Percentiles rank a stretch among this genome's conserved stretches.
These are phyloP conservation scores for Phoebastria nigripes DNA, from an alignment of 2,797 vertebrate genomes.

Conservation along the genomic window DNA sequence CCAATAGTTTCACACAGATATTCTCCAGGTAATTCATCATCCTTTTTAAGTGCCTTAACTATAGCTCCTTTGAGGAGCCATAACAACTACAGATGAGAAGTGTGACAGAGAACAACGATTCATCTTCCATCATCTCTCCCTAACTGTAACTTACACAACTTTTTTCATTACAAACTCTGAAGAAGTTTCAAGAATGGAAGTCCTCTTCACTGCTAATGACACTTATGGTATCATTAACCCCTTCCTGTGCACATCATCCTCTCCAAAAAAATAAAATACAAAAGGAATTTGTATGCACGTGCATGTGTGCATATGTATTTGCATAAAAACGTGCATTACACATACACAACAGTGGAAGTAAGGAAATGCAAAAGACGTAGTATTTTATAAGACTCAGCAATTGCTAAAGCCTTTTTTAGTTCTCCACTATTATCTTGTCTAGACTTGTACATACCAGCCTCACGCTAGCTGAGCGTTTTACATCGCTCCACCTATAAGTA, in stretches of 20 bases:
- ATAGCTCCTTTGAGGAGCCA: not conserved
- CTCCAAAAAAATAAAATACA: not conserved
- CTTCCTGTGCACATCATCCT: not conserved
- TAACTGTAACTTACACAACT: not conserved
- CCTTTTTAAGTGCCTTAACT: not conserved
- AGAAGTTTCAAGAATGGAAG: not conserved
- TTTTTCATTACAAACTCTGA: not conserved
- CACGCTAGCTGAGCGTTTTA: not conserved
- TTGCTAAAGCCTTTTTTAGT: not conserved
- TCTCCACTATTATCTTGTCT: not conserved
- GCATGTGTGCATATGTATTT: accelerated
- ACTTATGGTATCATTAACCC: not conserved
- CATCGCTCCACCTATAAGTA: not conserved
- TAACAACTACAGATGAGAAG: not conserved
- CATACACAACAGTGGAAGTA: accelerated
- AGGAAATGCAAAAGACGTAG: accelerated
- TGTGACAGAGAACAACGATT: not conserved
- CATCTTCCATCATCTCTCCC: not conserved
- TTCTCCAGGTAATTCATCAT: not conserved
- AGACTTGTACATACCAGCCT: not conserved
- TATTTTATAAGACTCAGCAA: not conserved
- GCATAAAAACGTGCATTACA: not conserved
- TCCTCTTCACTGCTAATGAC: not conserved
- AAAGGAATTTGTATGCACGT: accelerated
- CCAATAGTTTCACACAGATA: not conserved